Conservation (phyloP, 1,140 invertebrate genomes). For the Saccostrea glomerata region DNA sequence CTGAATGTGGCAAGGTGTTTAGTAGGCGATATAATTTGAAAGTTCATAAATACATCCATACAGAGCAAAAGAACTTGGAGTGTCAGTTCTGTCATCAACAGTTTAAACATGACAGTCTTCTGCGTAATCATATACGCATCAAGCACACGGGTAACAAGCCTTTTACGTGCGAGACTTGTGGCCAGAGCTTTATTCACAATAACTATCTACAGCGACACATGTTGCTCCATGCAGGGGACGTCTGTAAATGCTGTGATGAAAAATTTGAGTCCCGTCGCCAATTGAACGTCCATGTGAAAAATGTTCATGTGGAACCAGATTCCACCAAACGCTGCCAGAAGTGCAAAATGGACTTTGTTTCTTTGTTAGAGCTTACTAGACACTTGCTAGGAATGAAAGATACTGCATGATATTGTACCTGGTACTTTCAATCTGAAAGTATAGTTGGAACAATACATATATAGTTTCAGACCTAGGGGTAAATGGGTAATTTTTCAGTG, state of each 20-base stretch:
- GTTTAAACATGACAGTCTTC: conserved; percentile 4
- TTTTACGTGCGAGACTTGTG: neutral
- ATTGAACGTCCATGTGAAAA: conserved; percentile 2
- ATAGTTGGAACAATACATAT: no score
- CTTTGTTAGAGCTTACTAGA: neutral
- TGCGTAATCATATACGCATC: conserved; percentile 5
- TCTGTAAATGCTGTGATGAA: neutral
- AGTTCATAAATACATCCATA: neutral
- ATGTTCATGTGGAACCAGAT: neutral
- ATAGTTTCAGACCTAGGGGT: no score
- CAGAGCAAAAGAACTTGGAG: conserved; percentile 1
- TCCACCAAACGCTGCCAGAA: neutral
- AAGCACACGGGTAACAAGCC: neutral
- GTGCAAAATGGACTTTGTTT: neutral
- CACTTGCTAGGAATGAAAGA: neutral
- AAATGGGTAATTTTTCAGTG: no score
- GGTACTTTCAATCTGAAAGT: no score
- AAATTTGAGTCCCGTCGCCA: neutral
- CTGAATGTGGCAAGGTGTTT: neutral
- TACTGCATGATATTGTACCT: no score
- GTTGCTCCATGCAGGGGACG: neutral
- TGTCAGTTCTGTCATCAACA: neutral
- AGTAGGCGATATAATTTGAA: conserved; percentile 1
- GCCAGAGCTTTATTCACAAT: conserved; percentile 17
- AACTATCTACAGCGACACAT: conserved; percentile 1